These are phyloP conservation scores for Rotaria sp. DNA, from an alignment of 2,888 invertebrate species.

Conservation along the genomic window DNA sequence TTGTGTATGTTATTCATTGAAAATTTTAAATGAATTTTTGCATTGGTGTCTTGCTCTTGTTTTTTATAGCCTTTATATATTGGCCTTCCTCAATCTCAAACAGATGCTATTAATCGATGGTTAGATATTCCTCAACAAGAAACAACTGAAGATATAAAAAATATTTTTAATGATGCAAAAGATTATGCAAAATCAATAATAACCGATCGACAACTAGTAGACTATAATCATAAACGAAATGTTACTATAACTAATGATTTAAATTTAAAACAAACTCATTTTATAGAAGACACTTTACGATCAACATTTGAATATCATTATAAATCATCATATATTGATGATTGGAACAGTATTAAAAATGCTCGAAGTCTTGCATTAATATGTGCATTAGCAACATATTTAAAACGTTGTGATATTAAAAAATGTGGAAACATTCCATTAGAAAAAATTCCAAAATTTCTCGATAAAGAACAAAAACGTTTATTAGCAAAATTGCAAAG, in stretches of 20 bases:
- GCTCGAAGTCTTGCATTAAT: slow-evolving; percentile 32
- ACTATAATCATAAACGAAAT: slow-evolving; percentile 23
- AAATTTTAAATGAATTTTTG: not conserved
- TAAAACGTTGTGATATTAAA: slow-evolving; percentile 31
- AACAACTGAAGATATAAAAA: not conserved
- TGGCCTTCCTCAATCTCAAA: not conserved
- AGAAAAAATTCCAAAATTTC: slow-evolving; percentile 39
- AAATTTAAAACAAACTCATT: not conserved
- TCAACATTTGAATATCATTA: not conserved
- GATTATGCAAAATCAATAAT: not conserved
- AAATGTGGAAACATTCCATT: slow-evolving; percentile 36
- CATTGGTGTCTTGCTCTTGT: not conserved
- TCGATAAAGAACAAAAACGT: slow-evolving; percentile 32
- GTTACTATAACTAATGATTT: not conserved
- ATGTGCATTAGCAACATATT: slow-evolving; percentile 37
- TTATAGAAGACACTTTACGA: not conserved
- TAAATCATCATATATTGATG: not conserved
- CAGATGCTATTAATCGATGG: not conserved
- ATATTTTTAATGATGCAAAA: not conserved
- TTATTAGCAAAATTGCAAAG: slow-evolving; percentile 6
- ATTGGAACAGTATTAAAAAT: slow-evolving; percentile 23
- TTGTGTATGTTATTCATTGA: not conserved
- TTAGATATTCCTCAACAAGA: not conserved
- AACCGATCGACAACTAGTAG: not conserved
- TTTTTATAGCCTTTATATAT: not conserved